Base-by-base conservation (phyloP, 1,140 invertebrate genomes). In the Protaetia brevitarsis region DNA sequence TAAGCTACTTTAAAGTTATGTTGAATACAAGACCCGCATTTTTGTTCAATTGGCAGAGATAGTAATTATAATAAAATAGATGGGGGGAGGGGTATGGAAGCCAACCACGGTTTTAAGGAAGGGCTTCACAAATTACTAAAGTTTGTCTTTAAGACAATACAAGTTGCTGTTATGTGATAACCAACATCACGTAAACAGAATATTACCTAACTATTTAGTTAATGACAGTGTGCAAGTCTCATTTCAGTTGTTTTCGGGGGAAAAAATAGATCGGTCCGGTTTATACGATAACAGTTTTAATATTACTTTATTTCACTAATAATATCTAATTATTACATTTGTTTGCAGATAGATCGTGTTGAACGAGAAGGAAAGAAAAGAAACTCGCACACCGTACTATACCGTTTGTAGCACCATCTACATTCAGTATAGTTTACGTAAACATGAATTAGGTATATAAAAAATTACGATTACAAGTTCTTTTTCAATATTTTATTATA, bases 41-140 rank as follows among this genome's bases (percentile, higher is more conserved):
- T 73, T 69, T 72, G 67, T 68, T 69, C 63, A 73, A 67, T 73
- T 73, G 72, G 72, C 72, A 73, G 72, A 73, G 67, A 69, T 72
- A 66, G 57, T 60, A 69, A 67, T 66, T 65, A 63, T 68, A 70
- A 63, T 68, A 60, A 62, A 36, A 70, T 63, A 68, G 58, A 66
- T 66, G 41, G 63, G 41, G 41, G 2, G 23, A 21, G 34, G 41
- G 41, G 19, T 45, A 62, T 65, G 65, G 62, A 68, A 64, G 36
- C 56, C 67, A 37, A 62, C 28, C 63, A 64, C 63, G 41, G 41
- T 45, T 45, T 16, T 45, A 45, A 45, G 41, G 41, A 64, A 63
- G 34, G 65, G 63, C 61, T 69, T 62, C 66, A 66, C 41, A 57
- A 56, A 59, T 34, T 66, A 59, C 28, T 57, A 65, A 61, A 37